Conservation (phyloP, 2,888 invertebrate genomes). For the Scrobipalpa atriplicella region DNA sequence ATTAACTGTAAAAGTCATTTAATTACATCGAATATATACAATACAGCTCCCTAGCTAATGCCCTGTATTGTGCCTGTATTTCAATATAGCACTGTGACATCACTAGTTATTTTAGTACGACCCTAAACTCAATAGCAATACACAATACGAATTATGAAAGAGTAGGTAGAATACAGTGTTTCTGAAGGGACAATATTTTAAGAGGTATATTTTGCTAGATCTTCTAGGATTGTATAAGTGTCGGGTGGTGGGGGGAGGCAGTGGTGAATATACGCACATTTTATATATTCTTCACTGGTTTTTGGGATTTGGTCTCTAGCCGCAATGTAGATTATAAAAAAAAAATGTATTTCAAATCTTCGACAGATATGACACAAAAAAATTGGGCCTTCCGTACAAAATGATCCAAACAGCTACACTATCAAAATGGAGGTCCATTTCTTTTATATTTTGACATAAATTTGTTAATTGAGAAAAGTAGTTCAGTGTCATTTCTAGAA, state of each 20-base stretch:
- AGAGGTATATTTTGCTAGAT: constrained; percentile 31
- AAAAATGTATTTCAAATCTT: no score
- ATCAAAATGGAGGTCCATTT: no score
- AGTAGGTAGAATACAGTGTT: constrained; percentile 14
- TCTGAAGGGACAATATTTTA: constrained; percentile 31
- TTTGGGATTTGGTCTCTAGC: not conserved
- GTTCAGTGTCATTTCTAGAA: no score
- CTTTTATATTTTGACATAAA: no score
- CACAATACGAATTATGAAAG: constrained; percentile 24
- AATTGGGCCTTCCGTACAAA: no score
- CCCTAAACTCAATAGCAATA: constrained; percentile 19
- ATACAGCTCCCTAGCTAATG: no score
- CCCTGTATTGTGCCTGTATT: no score
- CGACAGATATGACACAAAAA: no score
- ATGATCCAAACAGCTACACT: no score
- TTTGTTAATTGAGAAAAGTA: no score
- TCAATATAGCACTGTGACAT: not conserved
- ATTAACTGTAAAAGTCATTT: no score
- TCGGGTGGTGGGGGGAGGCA: not conserved
- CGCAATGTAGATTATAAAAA: not conserved
- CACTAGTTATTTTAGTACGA: not conserved
- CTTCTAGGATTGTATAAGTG: constrained; percentile 28
- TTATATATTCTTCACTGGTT: constrained; percentile 26
- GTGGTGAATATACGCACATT: constrained; percentile 29
- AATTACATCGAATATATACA: no score